These are phyloP conservation scores for Cyphomyrmex costatus DNA, from an alignment of 1,140 invertebrate genomes.

Conservation along the genomic window DNA sequence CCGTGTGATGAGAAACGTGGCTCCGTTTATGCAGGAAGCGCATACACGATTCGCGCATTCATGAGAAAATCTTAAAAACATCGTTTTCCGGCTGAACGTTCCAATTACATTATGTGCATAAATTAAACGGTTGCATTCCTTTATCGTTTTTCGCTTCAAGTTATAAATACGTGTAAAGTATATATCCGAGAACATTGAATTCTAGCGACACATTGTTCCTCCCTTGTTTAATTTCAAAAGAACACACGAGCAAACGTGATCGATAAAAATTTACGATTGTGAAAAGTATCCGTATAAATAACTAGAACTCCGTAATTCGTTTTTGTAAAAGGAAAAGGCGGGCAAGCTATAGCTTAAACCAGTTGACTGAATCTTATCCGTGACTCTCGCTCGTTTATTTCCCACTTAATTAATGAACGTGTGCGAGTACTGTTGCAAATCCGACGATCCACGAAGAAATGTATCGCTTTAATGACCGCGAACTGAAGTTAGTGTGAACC, in stretches of 20 bases:
- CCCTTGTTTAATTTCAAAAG: neutral
- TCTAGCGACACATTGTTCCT: neutral
- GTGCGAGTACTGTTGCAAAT: constrained; percentile 39
- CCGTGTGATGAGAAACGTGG: constrained; percentile 48
- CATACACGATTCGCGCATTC: constrained; percentile 10
- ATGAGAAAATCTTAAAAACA: constrained; percentile 31
- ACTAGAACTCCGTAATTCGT: neutral
- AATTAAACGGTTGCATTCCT: neutral
- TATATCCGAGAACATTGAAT: neutral
- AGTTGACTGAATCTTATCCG: constrained; percentile 41
- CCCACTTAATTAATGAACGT: constrained; percentile 34
- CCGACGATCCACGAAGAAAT: constrained; percentile 53
- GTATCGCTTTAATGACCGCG: constrained; percentile 37
- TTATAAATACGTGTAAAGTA: neutral
- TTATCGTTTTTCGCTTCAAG: neutral
- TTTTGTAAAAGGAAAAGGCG: constrained; percentile 5
- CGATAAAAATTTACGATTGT: neutral
- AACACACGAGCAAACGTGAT: neutral
- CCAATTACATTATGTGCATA: constrained; percentile 6
- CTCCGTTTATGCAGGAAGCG: constrained; percentile 37
- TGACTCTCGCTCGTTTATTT: constrained; percentile 41
- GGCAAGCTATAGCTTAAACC: neutral
- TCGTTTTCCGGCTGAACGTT: constrained; percentile 22
- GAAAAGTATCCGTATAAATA: constrained; percentile 6
- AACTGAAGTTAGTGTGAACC: constrained; percentile 43